Evolutionary conservation across 2,888 invertebrate genomes (phyloP), one percentile per base, ranked within the genome.

Genomic region (Lutraria lutraria): DNA sequence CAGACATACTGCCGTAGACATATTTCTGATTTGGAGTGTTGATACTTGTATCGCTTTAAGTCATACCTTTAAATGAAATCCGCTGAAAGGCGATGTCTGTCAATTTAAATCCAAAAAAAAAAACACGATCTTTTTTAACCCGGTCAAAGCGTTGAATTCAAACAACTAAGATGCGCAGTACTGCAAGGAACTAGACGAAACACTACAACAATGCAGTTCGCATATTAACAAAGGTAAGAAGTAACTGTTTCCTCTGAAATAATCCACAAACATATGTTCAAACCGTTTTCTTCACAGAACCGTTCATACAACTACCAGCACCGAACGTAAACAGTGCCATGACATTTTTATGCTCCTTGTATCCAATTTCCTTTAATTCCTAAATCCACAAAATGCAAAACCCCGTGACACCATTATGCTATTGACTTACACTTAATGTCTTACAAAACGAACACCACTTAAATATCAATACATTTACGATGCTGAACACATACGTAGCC

Each of bases 261-360:
- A 25, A 25, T 52, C 13, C 81, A 52, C 81, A 13, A 53, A 54
- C 81, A 53, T 81, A 81, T 81, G 54, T 34, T 52, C 52, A 52
- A 53, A 19, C 21, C 19, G 13, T n/a, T 60, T 60, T 60, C 60
- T 19, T 60, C 60, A 60, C 21, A 21, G 60, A n/a, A 60, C 15
- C 60, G 21, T 12, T n/a, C 25, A 68, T 25, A 25, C 63, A 53
- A n/a, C 53, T 52, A 31, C 29, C 52, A 81, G 54, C 25, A 53
- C 12, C 54, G 53, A 52, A n/a, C 21, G 54, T 85, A 60, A 79
- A 85, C n/a, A 16, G 34, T 53, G 79, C 79, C 80, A 25, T 85
- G 85, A 85, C 84, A 84, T 84, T 76, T 84, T 84, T 80, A 85
- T 80, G n/a, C 43, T 80, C 43, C 56, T 8, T 56, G 34, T 85